Percentiles rank a stretch among this genome's conserved stretches.
Conservation (phyloP, 1,140 invertebrate species). For the Doryteuthis pealeii region DNA sequence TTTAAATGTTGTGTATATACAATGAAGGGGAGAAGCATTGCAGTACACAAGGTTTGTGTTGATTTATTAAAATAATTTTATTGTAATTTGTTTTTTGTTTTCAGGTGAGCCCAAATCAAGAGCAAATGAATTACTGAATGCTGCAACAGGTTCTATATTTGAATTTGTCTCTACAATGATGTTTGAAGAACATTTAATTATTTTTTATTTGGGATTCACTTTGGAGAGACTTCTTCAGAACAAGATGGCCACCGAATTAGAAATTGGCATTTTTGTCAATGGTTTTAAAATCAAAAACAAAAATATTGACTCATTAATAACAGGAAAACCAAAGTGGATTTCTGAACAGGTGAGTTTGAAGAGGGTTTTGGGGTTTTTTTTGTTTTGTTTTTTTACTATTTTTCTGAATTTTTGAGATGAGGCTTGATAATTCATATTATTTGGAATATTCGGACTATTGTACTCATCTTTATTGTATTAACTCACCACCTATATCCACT, state of each 20-base stretch:
- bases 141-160: slow-evolving; percentile 45
- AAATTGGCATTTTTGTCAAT: slow-evolving; percentile 55
- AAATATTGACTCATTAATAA: slow-evolving; percentile 32
- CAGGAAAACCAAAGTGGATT: slow-evolving; percentile 53
- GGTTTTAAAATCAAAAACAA: slow-evolving; percentile 47
- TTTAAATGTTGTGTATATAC: too few relatives aligned
- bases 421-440: too few relatives aligned
- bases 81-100: too few relatives aligned
- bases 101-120: slow-evolving; percentile 21
- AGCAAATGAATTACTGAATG: slow-evolving; percentile 54
- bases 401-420: too few relatives aligned
- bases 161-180: slow-evolving; percentile 52
- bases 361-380: too few relatives aligned
- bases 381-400: too few relatives aligned
- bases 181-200: slow-evolving; percentile 53
- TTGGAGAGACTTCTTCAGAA: slow-evolving; percentile 48
- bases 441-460: too few relatives aligned
- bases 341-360: slow-evolving; percentile 39
- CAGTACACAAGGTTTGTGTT: too few relatives aligned
- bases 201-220: slow-evolving; percentile 50
- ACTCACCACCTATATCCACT: too few relatives aligned
- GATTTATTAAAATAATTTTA: too few relatives aligned
- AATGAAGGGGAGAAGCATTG: too few relatives aligned
- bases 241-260: slow-evolving; percentile 44
- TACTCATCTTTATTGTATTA: too few relatives aligned